Evolutionary conservation across 2,113 vertebrate genomes (phyloP), one percentile per base, ranked within the genome.

Genomic region (Malurus cyaneus): DNA sequence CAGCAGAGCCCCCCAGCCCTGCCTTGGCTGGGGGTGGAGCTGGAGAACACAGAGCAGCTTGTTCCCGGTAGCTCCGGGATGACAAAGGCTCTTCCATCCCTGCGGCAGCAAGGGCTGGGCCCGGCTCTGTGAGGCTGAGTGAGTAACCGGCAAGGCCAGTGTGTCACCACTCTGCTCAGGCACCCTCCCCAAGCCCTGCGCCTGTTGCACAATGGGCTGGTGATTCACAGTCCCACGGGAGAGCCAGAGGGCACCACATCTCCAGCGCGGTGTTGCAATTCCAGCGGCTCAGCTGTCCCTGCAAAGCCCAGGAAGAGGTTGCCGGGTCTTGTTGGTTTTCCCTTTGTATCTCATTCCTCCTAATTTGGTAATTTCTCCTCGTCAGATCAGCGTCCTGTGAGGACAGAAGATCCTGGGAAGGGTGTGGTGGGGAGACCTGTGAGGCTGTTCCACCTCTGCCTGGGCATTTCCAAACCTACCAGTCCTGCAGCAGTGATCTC

Each of bases 61-160:
- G 57, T 89, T 77, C 3, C 4, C 20, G 4, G n/a, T 0, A 8
- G 42, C 83, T 78, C 60, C 5, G 5, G 39, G 39, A 3, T 72
- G 82, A 85, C 96, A 88, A 81, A 85, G 86, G 50, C 85, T 53
- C 70, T 49, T 18, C 86, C 83, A 67, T 21, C 19, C 41, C 50
- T 0, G 1, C 19, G 1, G 50, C 52, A 23, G 25, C 62, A 3
- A 5, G 46, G 88, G 73, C 78, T 6, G 46, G 74, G 79, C 64
- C 11, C 52, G 10, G 82, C 88, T 47, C 54, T 65, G 62, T 1
- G 13, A 44, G 46, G 67, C 47, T 67, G 53, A 66, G 70, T 8
- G 72, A 77, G 61, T 8, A 59, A 92, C 21, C 83, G 61, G 62
- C 47, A 3, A 18, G 53, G 23, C 72, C 23, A 12, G 59, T 1